Percentiles rank a stretch among this genome's conserved stretches.
These are phyloP conservation scores for Abrostola tripartita DNA, from an alignment of 2,888 invertebrate genomes.

Conservation along the genomic window DNA sequence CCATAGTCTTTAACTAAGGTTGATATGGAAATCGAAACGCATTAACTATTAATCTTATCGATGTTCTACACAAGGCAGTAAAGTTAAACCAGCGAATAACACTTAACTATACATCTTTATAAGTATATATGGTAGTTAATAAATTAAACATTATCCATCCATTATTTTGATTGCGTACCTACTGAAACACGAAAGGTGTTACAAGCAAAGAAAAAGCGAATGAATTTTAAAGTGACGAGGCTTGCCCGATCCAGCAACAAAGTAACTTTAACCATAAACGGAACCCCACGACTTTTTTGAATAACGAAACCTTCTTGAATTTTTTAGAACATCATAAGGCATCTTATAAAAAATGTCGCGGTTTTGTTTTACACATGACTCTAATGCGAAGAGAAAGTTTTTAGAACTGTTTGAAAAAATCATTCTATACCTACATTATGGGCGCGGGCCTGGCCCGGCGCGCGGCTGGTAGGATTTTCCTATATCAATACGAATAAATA, in stretches of 20 bases:
- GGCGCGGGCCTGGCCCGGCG: too few species aligned
- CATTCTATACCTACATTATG: too few species aligned
- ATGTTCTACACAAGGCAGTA: slow-evolving; percentile 9
- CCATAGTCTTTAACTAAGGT: slow-evolving; percentile 1
- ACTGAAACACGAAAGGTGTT: slow-evolving; percentile 44
- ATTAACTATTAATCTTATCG: slow-evolving; percentile 7
- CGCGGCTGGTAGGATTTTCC: too few species aligned
- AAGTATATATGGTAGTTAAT: slow-evolving; percentile 34
- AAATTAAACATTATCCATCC: slow-evolving; percentile 35
- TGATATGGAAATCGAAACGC: slow-evolving; percentile 1
- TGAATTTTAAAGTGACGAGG: slow-evolving; percentile 23
- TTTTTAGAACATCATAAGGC: slow-evolving; percentile 79
- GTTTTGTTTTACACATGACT: slow-evolving; percentile 76
- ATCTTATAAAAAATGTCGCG: slow-evolving; percentile 74
- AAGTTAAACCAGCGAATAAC: slow-evolving; percentile 7
- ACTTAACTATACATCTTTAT: slow-evolving; percentile 9
- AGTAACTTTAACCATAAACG: slow-evolving; percentile 36
- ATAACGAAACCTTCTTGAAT: slow-evolving; percentile 67
- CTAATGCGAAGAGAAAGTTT: slow-evolving; percentile 65
- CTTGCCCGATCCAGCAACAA: slow-evolving; percentile 54
- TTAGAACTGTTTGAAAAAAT: slow-evolving; percentile 2
- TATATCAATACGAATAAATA: too few species aligned
- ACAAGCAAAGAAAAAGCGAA: slow-evolving; percentile 39
- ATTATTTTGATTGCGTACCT: slow-evolving; percentile 50
- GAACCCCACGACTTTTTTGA: slow-evolving; percentile 73